phyloP scores from a whole-genome alignment of 2,113 vertebrate genomes.

The Neodontobutis hainanensis region DNA sequence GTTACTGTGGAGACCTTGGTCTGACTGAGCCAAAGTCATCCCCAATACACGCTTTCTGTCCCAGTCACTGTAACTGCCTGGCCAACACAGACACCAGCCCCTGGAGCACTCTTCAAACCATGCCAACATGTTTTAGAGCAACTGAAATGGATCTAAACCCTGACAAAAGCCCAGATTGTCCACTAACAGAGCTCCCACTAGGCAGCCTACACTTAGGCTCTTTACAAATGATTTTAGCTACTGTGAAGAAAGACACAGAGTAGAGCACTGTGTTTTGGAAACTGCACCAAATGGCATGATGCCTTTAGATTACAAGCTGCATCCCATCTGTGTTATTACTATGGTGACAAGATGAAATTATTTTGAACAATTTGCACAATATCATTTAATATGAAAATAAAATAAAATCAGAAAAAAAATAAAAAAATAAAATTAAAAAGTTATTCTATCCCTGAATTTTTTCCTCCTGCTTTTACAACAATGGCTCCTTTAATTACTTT shows the following conservation, averaged over 20 bases:
- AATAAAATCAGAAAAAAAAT: no score
- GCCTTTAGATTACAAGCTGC: no score
- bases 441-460: no score
- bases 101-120: neutral
- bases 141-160: constrained; percentile 35
- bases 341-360: no score
- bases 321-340: no score
- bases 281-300: no score
- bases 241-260: neutral
- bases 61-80: constrained; percentile 2
- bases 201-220: neutral
- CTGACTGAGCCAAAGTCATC: constrained; percentile 68
- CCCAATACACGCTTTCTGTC: constrained; percentile 26
- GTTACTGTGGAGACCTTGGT: constrained; percentile 67
- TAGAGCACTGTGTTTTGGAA: no score
- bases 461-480: no score
- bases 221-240: constrained; percentile 9
- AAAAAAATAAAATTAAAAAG: no score
- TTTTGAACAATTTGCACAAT: no score
- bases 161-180: constrained; percentile 35
- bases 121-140: constrained; percentile 20
- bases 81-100: constrained; percentile 23
- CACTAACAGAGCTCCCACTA: neutral
- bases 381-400: no score
- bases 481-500: no score